A percentile compares a stretch with the other conserved stretches of the same genome.
Conservation (phyloP, 1,140 invertebrate species). For the Formica selysi region DNA sequence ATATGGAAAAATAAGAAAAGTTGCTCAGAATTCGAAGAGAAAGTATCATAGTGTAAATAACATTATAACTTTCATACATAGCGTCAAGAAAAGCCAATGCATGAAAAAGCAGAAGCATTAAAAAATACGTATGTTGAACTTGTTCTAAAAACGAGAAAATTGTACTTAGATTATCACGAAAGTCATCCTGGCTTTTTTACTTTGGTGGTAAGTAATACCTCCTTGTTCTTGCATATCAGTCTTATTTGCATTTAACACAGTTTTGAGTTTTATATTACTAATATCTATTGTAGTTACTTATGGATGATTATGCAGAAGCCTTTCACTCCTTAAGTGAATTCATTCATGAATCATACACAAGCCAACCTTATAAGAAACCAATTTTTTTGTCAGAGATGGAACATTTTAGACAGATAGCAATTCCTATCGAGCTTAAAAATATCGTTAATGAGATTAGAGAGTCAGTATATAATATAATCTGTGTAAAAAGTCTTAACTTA, state of each 20-base stretch:
- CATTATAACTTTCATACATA: conserved; percentile 10
- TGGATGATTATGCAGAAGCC: conserved; percentile 72
- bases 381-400: conserved; percentile 65
- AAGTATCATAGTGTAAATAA: not conserved
- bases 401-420: conserved; percentile 62
- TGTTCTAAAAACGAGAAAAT: conserved; percentile 73
- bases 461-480: conserved; percentile 56
- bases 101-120: conserved; percentile 61
- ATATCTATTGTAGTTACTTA: conserved; percentile 70
- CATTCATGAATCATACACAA: conserved; percentile 64
- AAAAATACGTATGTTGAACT: conserved; percentile 73
- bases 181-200: conserved; percentile 79
- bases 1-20: not conserved
- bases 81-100: too few species aligned
- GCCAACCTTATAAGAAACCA: conserved; percentile 54
- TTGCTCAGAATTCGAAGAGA: not conserved
- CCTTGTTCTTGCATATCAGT: not conserved
- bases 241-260: not conserved
- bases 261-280: conserved; percentile 11
- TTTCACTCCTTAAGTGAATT: conserved; percentile 68
- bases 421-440: conserved; percentile 58
- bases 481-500: not conserved
- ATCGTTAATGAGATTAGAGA: conserved; percentile 69
- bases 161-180: conserved; percentile 76
- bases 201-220: conserved; percentile 67